Conservation (phyloP, 2,888 invertebrate genomes). For the Ichneumoninae sp. region DNA sequence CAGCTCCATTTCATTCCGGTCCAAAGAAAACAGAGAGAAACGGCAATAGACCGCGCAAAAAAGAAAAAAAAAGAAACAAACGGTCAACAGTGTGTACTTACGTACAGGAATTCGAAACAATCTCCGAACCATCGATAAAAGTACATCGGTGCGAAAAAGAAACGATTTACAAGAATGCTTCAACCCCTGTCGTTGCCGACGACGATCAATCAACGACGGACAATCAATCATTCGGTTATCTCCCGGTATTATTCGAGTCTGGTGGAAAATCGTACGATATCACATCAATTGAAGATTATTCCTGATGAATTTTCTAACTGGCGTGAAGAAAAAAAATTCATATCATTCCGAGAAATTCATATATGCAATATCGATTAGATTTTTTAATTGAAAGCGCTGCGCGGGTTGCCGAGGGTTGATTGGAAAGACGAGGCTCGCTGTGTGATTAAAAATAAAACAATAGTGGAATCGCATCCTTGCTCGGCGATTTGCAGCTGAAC, state of each 20-base stretch:
- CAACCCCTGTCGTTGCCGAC: neutral
- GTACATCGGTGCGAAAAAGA: neutral
- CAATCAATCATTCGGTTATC: conserved; percentile 12
- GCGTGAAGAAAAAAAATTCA: conserved; percentile 23
- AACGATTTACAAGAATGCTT: conserved; percentile 2
- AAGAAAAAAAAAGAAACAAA: conserved; percentile 1
- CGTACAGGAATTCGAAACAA: neutral
- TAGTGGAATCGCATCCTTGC: conserved; percentile 44
- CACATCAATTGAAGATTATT: conserved; percentile 17
- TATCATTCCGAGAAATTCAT: conserved; percentile 31
- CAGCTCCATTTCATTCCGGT: conserved; percentile 1
- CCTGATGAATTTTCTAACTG: conserved; percentile 14
- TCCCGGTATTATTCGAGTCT: conserved; percentile 4
- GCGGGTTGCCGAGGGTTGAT: conserved; percentile 37
- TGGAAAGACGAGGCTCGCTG: conserved; percentile 32
- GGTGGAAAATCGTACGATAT: conserved; percentile 12
- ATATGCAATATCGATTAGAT: conserved; percentile 40
- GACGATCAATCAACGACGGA: neutral
- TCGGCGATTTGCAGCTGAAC: conserved; percentile 47
- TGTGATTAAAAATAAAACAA: conserved; percentile 50
- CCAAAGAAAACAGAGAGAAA: neutral
- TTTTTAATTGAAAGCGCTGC: conserved; percentile 49
- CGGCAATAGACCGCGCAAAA: neutral
- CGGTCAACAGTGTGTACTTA: neutral
- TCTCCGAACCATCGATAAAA: neutral